A percentile compares a stretch with the other conserved stretches of the same genome.
Conservation (phyloP, 64 coral and sea anemone species). For the Orbicella faveolata region DNA sequence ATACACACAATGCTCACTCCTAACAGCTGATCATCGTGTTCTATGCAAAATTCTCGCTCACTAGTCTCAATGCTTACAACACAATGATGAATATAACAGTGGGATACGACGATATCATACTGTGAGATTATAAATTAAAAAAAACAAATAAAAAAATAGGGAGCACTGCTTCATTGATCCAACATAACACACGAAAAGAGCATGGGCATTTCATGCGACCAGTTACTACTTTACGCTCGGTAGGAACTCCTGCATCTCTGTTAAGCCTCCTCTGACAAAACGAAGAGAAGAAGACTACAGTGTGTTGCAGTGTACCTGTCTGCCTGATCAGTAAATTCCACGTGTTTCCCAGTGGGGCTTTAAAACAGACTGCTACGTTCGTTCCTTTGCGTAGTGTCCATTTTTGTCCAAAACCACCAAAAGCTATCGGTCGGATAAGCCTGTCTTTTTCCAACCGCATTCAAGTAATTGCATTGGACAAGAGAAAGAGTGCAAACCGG, state of each 20-base stretch:
- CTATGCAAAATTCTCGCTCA: conserved; percentile 1
- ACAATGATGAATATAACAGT: conserved; percentile 1
- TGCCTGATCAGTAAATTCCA: not conserved
- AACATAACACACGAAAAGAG: conserved; percentile 13
- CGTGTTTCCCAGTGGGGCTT: conserved; percentile 9
- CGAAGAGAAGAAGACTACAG: not conserved
- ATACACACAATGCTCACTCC: not conserved
- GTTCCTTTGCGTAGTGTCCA: no score
- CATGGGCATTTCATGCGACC: conserved; percentile 21
- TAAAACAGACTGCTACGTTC: not conserved
- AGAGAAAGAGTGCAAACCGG: not conserved
- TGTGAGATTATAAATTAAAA: not conserved
- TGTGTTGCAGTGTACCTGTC: not conserved
- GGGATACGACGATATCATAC: not conserved
- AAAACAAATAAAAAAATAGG: not conserved
- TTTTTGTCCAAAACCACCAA: no score
- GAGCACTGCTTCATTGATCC: not conserved
- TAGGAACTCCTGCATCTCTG: not conserved
- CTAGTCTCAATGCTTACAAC: not conserved
- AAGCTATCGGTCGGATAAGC: no score
- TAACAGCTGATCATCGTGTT: not conserved
- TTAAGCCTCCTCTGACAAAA: not conserved
- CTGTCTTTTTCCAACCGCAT: no score
- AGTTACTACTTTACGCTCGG: not conserved
- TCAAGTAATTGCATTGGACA: not conserved